These are phyloP conservation scores for Pammene aurita DNA, from an alignment of 2,888 invertebrate genomes.

Conservation along the genomic window DNA sequence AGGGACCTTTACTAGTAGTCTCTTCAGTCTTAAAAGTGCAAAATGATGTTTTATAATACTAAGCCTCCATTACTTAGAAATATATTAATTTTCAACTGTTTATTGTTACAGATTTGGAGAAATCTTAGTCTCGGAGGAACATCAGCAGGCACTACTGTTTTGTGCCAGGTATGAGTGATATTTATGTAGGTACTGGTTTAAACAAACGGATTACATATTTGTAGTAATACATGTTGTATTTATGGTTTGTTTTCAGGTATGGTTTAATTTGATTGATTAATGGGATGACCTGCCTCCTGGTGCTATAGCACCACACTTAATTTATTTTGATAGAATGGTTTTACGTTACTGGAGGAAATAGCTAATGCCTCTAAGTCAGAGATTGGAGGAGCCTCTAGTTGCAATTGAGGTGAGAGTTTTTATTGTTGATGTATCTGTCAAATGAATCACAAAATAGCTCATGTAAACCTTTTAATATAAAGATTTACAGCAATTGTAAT, in stretches of 20 bases:
- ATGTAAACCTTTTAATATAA: conserved; percentile 7
- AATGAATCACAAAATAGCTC: not conserved
- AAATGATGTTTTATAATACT: no score
- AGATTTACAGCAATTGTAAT: conserved; percentile 54
- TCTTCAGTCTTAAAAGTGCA: no score
- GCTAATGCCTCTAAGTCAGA: conserved; percentile 84
- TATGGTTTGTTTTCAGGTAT: conserved; percentile 64
- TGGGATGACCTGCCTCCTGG: conserved; percentile 70
- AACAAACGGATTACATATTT: conserved; percentile 13
- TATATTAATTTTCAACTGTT: not conserved
- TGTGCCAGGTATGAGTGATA: conserved; percentile 28
- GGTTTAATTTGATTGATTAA: conserved; percentile 64
- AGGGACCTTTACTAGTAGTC: no score
- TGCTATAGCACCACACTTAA: conserved; percentile 73
- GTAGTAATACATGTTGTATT: conserved; percentile 39
- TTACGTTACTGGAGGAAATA: conserved; percentile 77
- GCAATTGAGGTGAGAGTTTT: conserved; percentile 79
- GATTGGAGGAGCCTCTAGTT: conserved; percentile 82
- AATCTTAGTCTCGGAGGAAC: conserved; percentile 6
- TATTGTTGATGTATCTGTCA: not conserved
- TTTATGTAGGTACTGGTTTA: not conserved
- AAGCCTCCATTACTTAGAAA: not conserved
- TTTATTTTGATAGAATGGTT: conserved; percentile 80
- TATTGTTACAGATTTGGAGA: conserved; percentile 36
- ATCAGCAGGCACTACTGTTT: conserved; percentile 9